phyloP scores from a whole-genome alignment of 1,140 invertebrate species.

The Stratiolaelaps scimitus region DNA sequence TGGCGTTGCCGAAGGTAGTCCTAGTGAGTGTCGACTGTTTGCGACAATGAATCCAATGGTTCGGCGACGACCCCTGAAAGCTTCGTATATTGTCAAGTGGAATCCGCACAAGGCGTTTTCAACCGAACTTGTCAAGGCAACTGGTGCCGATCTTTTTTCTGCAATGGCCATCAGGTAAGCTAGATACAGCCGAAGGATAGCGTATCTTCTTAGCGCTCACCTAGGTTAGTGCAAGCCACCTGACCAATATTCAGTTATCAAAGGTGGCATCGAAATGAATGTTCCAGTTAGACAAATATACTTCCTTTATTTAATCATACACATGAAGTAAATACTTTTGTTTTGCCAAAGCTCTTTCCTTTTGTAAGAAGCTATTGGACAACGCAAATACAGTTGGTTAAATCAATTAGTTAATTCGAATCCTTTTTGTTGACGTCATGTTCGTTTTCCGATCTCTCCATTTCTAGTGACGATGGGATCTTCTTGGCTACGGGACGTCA shows the following conservation, averaged over 20 bases:
- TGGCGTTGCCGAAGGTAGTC: slow-evolving; percentile 50
- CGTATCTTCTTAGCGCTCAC: no score
- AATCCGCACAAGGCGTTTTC: slow-evolving; percentile 39
- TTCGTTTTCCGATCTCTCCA: slow-evolving; percentile 26
- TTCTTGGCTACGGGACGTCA: slow-evolving; percentile 84
- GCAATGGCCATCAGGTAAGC: slow-evolving; percentile 58
- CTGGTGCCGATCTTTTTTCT: slow-evolving; percentile 56
- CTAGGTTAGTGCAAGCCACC: no score
- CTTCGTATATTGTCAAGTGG: slow-evolving; percentile 44
- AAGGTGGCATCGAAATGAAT: no score
- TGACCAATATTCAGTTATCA: no score
- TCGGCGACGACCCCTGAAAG: slow-evolving; percentile 44
- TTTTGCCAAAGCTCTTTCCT: no score
- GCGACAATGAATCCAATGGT: slow-evolving; percentile 64
- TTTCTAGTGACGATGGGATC: slow-evolving; percentile 63
- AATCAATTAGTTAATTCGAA: not conserved
- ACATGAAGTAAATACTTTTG: no score
- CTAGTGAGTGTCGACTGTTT: slow-evolving; percentile 55
- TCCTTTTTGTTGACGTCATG: not conserved
- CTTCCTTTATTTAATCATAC: no score
- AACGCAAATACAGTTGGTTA: no score
- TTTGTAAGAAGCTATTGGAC: no score
- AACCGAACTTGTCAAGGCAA: slow-evolving; percentile 38
- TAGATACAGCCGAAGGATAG: not conserved
- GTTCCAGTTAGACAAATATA: no score